Conservation (phyloP, 2,797 vertebrate species). For the Chlorospingus semifuscus region DNA sequence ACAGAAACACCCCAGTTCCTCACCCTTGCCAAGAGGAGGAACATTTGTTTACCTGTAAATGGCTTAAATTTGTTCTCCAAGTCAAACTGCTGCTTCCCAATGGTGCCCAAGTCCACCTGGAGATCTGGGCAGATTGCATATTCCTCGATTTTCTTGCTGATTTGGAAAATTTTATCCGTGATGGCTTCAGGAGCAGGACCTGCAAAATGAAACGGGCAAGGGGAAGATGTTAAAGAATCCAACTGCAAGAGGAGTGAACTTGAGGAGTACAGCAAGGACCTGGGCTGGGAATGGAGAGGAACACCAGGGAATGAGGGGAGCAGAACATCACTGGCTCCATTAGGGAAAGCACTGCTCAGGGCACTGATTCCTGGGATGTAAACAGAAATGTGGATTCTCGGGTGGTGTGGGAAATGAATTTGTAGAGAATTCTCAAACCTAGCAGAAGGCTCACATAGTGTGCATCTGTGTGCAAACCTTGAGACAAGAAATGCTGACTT, state of each 20-base stretch:
- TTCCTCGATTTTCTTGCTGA: slow-evolving; percentile 94
- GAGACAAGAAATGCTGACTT: neutral
- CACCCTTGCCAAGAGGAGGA: neutral
- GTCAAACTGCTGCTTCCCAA: slow-evolving; percentile 95
- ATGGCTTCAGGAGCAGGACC: slow-evolving; percentile 95
- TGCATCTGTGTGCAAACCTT: neutral
- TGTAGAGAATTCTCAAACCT: neutral
- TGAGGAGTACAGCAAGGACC: neutral
- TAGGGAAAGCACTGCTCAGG: neutral
- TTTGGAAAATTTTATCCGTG: slow-evolving; percentile 94
- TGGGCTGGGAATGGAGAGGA: neutral
- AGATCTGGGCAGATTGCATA: slow-evolving; percentile 95
- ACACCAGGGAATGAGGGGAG: neutral
- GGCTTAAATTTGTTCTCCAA: slow-evolving; percentile 94
- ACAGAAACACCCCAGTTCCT: neutral
- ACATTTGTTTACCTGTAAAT: slow-evolving; percentile 82
- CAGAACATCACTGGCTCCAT: neutral
- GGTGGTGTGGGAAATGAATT: neutral
- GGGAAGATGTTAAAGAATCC: neutral
- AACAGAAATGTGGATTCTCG: neutral
- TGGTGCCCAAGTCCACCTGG: slow-evolving; percentile 87
- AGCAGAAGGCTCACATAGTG: neutral
- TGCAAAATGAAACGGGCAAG: slow-evolving; percentile 33
- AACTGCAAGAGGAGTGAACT: neutral
- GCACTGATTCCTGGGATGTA: too few species aligned